These are phyloP conservation scores for Sebastes aleutianus DNA, from an alignment of 2,797 vertebrate species.

Conservation along the genomic window DNA sequence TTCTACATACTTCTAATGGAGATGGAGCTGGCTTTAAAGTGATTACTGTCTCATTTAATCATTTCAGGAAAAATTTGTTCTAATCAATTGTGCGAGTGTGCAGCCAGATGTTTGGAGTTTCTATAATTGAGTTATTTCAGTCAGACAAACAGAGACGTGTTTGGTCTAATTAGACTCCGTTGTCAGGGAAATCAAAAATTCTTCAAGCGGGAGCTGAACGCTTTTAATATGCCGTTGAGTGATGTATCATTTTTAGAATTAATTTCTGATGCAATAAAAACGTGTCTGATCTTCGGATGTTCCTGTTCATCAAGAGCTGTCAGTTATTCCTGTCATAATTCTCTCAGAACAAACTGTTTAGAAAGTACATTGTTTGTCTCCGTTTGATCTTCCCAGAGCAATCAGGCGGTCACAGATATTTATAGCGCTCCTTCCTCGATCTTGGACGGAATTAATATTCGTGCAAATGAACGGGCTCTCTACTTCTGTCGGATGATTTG, in stretches of 20 bases:
- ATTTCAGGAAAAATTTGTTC: slow-evolving; percentile 72
- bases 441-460: slow-evolving; percentile 70
- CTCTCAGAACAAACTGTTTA: slow-evolving; percentile 78
- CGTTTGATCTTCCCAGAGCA: slow-evolving; percentile 65
- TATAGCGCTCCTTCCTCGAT: slow-evolving; percentile 69
- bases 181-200: slow-evolving; percentile 75
- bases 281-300: slow-evolving; percentile 76
- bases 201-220: slow-evolving; percentile 64
- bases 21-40: slow-evolving; percentile 68
- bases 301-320: slow-evolving; percentile 75
- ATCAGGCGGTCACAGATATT: slow-evolving; percentile 75
- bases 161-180: slow-evolving; percentile 76
- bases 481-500: slow-evolving; percentile 62
- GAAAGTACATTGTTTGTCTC: slow-evolving; percentile 70
- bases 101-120: slow-evolving; percentile 82
- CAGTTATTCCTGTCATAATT: slow-evolving; percentile 77
- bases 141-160: slow-evolving; percentile 76
- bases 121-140: slow-evolving; percentile 85
- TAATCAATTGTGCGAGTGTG: slow-evolving; percentile 77
- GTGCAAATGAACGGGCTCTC: slow-evolving; percentile 60
- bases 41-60: slow-evolving; percentile 80
- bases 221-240: slow-evolving; percentile 71
- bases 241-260: slow-evolving; percentile 79
- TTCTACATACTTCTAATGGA: slow-evolving; percentile 49
- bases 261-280: slow-evolving; percentile 78